Base-by-base conservation (phyloP, 2,888 invertebrate species). In the Hydraecia micacea region DNA sequence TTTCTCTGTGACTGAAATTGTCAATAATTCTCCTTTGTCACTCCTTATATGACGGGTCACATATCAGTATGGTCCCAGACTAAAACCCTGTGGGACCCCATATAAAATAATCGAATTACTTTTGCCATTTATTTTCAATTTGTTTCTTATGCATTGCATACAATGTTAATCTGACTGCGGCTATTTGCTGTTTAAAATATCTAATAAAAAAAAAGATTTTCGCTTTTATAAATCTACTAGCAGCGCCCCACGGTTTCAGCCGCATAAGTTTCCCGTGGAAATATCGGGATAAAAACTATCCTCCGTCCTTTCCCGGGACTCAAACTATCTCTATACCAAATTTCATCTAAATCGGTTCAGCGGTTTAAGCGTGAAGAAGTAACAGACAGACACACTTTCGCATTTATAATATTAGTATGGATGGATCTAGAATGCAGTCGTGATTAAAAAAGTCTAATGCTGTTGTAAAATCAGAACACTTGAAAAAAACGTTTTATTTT, bases 1-100 rank as follows among this genome's bases (percentile, higher is more conserved):
- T 75, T 62, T 62, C 21, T 60, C 15, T 46, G 58, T 83, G 39
- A 25, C 63, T 83, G n/a, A 46, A 28, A 36, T 42, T 63, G 39
- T 28, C n/a, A 60, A 46, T 79, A 2, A 58, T 21, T 49, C 7
- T 66, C 21, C 21, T 36, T 77, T 42, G 21, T 55, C 36, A 9
- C 71, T 55, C 28, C 8, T 28, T 65, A 42, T 55, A 18, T n/a
- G 60, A 21, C 8, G 7, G n/a, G 5, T 18, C 18, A 36, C 28
- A 18, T 36, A 18, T 32, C 58, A 1, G 21, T 42, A n/a, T 75
- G 73, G 70, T 71, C 70, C 58, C 11, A 63, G n/a, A 60, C 60
- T 28, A 66, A 15, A 46, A 18, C 67, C 76, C 36, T 80, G 76
- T 58, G 62, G 66, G 3, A 70, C 9, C 8, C 73, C 25, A 32